A percentile compares a stretch with the other conserved stretches of the same genome.
phyloP scores from a whole-genome alignment of 2,113 vertebrate genomes.

The Pterocles burchelli region DNA sequence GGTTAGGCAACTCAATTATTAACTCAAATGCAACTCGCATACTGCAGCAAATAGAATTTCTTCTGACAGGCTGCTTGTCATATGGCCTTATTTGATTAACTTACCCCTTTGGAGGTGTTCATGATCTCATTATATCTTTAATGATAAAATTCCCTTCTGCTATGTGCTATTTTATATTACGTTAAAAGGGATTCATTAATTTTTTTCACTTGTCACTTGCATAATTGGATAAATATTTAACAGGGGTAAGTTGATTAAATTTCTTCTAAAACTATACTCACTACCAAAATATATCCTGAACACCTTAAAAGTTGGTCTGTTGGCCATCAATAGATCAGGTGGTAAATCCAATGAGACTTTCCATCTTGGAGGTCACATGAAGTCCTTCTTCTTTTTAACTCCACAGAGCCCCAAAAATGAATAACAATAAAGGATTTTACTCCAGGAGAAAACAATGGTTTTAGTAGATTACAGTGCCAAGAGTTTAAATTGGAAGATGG shows the following conservation, averaged over 20 bases:
- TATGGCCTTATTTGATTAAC: slow-evolving; percentile 51
- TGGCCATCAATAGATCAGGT: background rate
- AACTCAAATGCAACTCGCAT: slow-evolving; percentile 14
- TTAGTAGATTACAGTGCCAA: background rate
- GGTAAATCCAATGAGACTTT: background rate
- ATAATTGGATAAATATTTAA: slow-evolving; percentile 59
- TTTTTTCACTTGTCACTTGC: slow-evolving; percentile 52
- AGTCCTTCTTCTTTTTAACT: background rate
- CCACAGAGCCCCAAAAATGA: background rate
- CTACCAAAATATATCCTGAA: background rate
- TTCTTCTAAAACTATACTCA: slow-evolving; percentile 8
- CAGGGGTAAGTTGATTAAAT: background rate
- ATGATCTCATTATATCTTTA: slow-evolving; percentile 53
- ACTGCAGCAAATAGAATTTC: slow-evolving; percentile 46
- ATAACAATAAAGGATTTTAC: background rate
- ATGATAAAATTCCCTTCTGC: slow-evolving; percentile 56
- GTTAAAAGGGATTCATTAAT: slow-evolving; percentile 50
- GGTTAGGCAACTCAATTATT: slow-evolving; percentile 8
- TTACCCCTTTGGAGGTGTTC: slow-evolving; percentile 32
- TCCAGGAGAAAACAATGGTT: background rate
- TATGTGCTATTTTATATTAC: slow-evolving; percentile 42
- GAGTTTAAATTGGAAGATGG: background rate
- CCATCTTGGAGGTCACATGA: background rate
- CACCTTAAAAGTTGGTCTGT: background rate
- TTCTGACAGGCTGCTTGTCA: slow-evolving; percentile 45